Conservation (phyloP, 2,113 vertebrate species). For the Stercorarius parasiticus region DNA sequence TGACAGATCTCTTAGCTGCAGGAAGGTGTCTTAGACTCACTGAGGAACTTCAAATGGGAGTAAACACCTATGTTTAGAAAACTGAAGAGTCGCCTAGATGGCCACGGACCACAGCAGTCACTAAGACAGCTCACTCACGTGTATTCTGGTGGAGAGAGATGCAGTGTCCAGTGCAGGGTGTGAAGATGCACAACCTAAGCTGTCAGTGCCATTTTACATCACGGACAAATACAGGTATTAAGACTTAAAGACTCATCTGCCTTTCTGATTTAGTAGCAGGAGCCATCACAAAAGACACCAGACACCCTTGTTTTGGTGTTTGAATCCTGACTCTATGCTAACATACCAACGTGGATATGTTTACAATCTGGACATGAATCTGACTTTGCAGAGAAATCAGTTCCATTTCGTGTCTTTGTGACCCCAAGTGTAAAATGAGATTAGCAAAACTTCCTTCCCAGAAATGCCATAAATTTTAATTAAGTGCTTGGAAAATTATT, state of each 20-base stretch:
- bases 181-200: background rate
- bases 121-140: background rate
- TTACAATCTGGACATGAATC: background rate
- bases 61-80: background rate
- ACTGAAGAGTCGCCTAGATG: background rate
- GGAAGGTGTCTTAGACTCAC: background rate
- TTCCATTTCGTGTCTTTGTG: background rate
- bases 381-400: background rate
- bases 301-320: background rate
- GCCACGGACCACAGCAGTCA: background rate
- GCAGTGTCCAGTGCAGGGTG: background rate
- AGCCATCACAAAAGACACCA: background rate
- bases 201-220: background rate
- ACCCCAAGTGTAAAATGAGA: background rate
- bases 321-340: background rate
- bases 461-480: background rate
- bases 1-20: background rate
- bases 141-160: background rate
- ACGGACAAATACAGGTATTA: background rate
- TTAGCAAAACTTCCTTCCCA: background rate
- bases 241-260: background rate
- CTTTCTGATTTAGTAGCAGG: background rate
- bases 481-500: background rate
- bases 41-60: background rate
- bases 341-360: no score